Conservation (phyloP, 2,888 invertebrate species). For the Choristoneura rosaceana region DNA sequence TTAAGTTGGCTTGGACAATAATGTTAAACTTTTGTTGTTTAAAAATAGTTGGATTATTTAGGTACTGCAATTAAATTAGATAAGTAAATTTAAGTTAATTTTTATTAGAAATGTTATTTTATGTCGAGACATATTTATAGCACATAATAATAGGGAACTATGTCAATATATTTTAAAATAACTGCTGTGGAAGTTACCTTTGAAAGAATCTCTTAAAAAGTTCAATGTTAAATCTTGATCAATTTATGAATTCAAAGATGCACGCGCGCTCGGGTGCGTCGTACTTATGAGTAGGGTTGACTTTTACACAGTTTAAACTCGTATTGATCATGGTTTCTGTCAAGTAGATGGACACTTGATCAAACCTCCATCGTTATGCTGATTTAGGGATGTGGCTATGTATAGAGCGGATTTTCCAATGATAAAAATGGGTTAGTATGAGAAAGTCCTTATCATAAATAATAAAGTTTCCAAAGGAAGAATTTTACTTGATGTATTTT, state of each 20-base stretch:
- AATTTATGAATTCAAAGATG: neutral
- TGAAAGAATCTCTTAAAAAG: slow-evolving; percentile 24
- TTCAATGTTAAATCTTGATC: neutral
- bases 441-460: neutral
- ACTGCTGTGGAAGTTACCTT: slow-evolving; percentile 11
- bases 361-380: no score
- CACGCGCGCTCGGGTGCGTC: neutral
- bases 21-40: slow-evolving; percentile 12
- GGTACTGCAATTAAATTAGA: slow-evolving; percentile 1
- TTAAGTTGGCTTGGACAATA: slow-evolving; percentile 37
- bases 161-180: neutral
- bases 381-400: neutral
- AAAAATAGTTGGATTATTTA: slow-evolving; percentile 17
- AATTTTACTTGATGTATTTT: no score
- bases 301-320: neutral
- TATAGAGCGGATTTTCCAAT: neutral
- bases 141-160: slow-evolving; percentile 2
- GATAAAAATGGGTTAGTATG: neutral
- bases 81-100: neutral
- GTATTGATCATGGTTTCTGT: neutral
- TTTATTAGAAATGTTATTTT: slow-evolving; percentile 13
- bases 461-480: no score
- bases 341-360: no score
- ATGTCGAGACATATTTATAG: slow-evolving; percentile 13
- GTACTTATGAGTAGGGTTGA: neutral